Base-by-base conservation (phyloP, 2,797 vertebrate genomes). In the Psittacula derbiana region DNA sequence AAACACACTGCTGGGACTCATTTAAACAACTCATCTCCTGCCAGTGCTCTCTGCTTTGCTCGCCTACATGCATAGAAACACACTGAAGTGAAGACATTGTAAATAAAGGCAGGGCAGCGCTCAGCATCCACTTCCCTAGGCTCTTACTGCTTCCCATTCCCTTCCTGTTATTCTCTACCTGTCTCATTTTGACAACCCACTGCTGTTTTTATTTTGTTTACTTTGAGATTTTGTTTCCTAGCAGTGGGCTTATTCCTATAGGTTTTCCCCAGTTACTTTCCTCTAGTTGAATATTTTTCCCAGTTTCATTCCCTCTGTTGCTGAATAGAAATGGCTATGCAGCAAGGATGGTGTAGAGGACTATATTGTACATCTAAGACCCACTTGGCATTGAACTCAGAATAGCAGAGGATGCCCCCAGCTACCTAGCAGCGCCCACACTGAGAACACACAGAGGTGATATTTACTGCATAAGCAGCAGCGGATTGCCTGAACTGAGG, bases 161-260 rank as follows among this genome's bases (percentile, higher is more conserved):
- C 25, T 93, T 97, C 94, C 92, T 93, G 93, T 85, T 93, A 53
- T 91, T 96, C 88, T 89, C 88, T 67, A 76, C 67, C 78, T 74
- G 30, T 78, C 86, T 61, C 78, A 30, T 43, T 93, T 57, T 61
- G 83, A 95, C 4, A 8, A 71, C 49, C 75, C 69, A 40, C 46
- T 84, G 72, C 38, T 25, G 16, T 47, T 79, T 79, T 82, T 60
- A 47, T 72, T 73, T 60, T 90, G 73, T 88, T 94, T 94, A 36
- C 55, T 84, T 73, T 60, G 28, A 85, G 78, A 76, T 78, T 71
- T 84, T 85, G 92, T 97, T 71, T 58, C 96, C 69, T 92, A 95
- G 92, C 76, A 93, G 94, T 40, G 1, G 47, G 25, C 20, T 80
- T 43, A 16, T 78, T 92, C 64, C 49, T 76, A 47, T 47, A 73